Base-by-base conservation (phyloP, 2,888 invertebrate species). In the Caenorhabditis angaria region DNA sequence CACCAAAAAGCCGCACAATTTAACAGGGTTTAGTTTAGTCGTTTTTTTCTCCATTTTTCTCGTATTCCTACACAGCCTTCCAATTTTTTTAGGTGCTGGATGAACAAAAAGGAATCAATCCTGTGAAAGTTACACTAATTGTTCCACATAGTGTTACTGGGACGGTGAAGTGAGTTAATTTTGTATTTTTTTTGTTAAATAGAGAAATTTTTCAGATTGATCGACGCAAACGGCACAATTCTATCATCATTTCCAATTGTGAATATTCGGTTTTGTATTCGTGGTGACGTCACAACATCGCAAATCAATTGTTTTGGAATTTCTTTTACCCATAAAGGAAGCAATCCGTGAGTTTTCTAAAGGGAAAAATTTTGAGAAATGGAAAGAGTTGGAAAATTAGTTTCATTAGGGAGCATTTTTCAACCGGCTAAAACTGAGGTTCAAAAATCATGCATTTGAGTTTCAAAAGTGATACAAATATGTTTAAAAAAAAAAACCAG, bases 271-370 rank as follows among this genome's bases (percentile, higher is more conserved):
- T 95, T 96, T 90, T 97, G 96, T 89, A 95, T 95, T 8, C 92
- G 95, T 58, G 97, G 97, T 8, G 91, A 92, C 35, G 91, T 92
- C 14, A 93, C 92, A 56, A 92, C 93, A 24, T 90, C 91, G 0
- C 95, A 96, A 84, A 76, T 70, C 4, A 92, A 94, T n/a, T 97
- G 97, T 89, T 97, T 97, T 90, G 97, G 97, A 10, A 97, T 97
- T 89, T 97, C 97, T 0, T 96, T 95, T 92, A 93, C 95, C 2
- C 84, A 87, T 54, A 57, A 91, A 92, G 81, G 94, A 94, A 89
- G 27, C 20, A 18, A 35, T 8, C 24, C 20, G 70, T 70, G 14
- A 58, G 70, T 62, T 14, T 18, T 32, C 8, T 20, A 28, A 20
- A n/a, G n/a, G 35, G 1, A 41, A 12, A 6, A 6, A 41, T 41